A percentile compares a stretch with the other conserved stretches of the same genome.
Evolutionary conservation across 1,140 invertebrate species (phyloP).

Genomic region (Probaryconus sp.): DNA sequence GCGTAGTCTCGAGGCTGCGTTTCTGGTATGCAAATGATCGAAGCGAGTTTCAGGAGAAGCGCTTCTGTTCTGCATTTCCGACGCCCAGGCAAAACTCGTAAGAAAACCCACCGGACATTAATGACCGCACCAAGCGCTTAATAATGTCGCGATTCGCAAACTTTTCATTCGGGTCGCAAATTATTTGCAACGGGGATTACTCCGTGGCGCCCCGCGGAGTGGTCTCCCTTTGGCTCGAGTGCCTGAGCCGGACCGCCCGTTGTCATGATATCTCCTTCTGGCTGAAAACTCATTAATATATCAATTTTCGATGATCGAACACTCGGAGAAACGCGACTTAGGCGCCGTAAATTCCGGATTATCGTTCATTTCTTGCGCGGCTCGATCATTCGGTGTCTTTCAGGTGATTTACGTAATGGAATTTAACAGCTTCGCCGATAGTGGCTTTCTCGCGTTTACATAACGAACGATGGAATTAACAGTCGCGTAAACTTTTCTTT

Average conservation of each 20-base stretch:
- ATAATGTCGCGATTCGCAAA: conserved; percentile 40
- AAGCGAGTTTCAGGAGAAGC: conserved; percentile 14
- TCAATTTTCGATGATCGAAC: conserved; percentile 20
- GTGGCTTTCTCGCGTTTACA: too few relatives aligned
- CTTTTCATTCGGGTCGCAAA: conserved; percentile 16
- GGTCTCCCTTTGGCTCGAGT: conserved; percentile 7
- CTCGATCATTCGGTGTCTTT: too few relatives aligned
- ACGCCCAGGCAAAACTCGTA: background rate
- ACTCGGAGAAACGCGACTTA: background rate
- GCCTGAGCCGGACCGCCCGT: conserved; percentile 41
- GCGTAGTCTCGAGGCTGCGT: conserved; percentile 10
- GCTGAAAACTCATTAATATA: conserved; percentile 32
- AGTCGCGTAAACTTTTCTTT: background rate
- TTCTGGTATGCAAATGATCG: conserved; percentile 58
- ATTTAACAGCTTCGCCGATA: too few relatives aligned
- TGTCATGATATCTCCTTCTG: conserved; percentile 45
- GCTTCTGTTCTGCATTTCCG: background rate
- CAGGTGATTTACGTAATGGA: too few relatives aligned
- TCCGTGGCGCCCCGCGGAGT: conserved; percentile 17
- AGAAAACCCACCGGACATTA: conserved; percentile 39
- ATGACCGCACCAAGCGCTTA: conserved; percentile 40
- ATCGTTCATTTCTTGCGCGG: too few relatives aligned
- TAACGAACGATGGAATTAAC: too few relatives aligned
- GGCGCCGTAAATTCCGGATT: too few relatives aligned
- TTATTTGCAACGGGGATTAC: background rate